A percentile compares a stretch with the other conserved stretches of the same genome.
Evolutionary conservation across 2,888 invertebrate genomes (phyloP).

Genomic region (Asteroscopus sphinx): DNA sequence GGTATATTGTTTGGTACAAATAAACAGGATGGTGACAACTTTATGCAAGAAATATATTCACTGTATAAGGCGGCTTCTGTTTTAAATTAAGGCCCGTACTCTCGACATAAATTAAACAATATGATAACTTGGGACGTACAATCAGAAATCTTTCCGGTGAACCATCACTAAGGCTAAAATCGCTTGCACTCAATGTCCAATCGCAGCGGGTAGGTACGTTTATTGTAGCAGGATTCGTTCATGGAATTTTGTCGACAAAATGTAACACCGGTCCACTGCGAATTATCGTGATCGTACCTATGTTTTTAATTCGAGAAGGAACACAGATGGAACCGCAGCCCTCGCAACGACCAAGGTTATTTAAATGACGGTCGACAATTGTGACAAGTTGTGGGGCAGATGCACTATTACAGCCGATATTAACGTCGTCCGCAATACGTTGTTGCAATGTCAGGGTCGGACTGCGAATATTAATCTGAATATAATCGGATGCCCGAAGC

Average conservation of each 20-base stretch:
- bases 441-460: constrained; percentile 81
- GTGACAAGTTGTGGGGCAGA: constrained; percentile 78
- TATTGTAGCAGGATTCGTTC: too few relatives aligned
- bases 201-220: too few relatives aligned
- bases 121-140: neutral
- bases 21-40: neutral
- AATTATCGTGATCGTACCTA: too few relatives aligned
- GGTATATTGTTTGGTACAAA: neutral
- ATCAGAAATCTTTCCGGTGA: too few relatives aligned
- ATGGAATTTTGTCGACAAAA: too few relatives aligned
- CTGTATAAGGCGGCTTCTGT: too few relatives aligned
- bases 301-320: constrained; percentile 35
- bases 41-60: too few relatives aligned
- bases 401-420: constrained; percentile 78
- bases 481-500: constrained; percentile 28
- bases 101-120: constrained; percentile 17
- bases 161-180: too few relatives aligned
- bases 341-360: constrained; percentile 77
- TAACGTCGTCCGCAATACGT: constrained; percentile 79
- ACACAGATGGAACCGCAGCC: constrained; percentile 44
- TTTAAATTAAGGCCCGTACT: constrained; percentile 15
- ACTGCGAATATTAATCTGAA: constrained; percentile 31
- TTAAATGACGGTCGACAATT: constrained; percentile 82
- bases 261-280: too few relatives aligned
- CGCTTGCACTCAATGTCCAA: too few relatives aligned